Conservation (phyloP, 2,797 vertebrate species). For the Adrianichthys oophorus region DNA sequence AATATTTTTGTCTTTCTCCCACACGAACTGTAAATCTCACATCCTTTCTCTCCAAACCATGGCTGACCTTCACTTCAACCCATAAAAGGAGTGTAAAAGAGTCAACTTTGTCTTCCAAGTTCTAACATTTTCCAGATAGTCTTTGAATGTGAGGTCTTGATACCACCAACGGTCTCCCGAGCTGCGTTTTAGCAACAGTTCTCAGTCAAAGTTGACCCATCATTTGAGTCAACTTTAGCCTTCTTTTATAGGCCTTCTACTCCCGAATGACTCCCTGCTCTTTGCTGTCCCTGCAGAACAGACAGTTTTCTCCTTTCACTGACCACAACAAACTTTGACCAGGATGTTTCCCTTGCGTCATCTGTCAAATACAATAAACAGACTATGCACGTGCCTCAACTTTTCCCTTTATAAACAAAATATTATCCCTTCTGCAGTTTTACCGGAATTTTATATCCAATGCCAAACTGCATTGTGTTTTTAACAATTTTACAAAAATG, state of each 20-base stretch:
- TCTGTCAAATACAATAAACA: conserved; percentile 56
- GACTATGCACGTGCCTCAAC: conserved; percentile 41
- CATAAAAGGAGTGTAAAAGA: conserved; percentile 18
- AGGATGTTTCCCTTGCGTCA: conserved; percentile 53
- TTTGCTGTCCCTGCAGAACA: conserved; percentile 34
- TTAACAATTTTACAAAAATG: too few relatives aligned
- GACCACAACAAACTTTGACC: conserved; percentile 68
- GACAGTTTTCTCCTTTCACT: conserved; percentile 22
- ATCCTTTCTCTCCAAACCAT: conserved; percentile 7
- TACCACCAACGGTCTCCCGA: conserved; percentile 21
- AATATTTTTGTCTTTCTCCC: conserved; percentile 51
- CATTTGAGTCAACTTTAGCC: conserved; percentile 33
- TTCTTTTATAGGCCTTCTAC: conserved; percentile 14
- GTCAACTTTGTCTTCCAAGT: conserved; percentile 1
- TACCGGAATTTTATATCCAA: conserved; percentile 15
- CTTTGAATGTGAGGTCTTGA: conserved; percentile 8
- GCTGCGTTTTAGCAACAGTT: conserved; percentile 5
- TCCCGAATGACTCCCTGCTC: conserved; percentile 36
- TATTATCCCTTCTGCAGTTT: conserved; percentile 23
- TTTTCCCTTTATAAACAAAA: conserved; percentile 51
- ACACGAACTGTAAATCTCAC: conserved; percentile 37
- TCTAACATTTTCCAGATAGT: conserved; percentile 13
- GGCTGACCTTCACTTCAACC: conserved; percentile 30
- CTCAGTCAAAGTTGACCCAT: conserved; percentile 47
- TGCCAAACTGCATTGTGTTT: not conserved